Base-by-base conservation (phyloP, 2,888 invertebrate genomes). In the Himalopsyche japonica region DNA sequence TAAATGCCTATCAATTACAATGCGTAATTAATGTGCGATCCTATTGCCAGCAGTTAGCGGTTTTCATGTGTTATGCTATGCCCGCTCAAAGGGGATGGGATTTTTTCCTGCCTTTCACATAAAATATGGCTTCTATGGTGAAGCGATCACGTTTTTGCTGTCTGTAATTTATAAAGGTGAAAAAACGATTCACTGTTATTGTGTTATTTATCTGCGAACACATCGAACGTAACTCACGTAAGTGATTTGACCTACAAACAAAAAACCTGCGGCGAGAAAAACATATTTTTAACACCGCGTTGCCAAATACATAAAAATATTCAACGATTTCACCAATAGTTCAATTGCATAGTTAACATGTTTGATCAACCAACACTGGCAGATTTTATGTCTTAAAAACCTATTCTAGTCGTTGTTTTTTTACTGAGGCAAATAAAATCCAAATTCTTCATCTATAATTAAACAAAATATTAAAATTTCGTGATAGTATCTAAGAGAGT, bases 1-100 rank as follows among this genome's bases (percentile, higher is more conserved):
- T 84, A 82, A 82, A 83, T 84, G 86, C 85, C 86, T 84, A 87
- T 87, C 87, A 87, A 87, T 87, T 86, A 86, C 86, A 79, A 76
- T 83, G 77, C 85, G 85, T 85, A 87, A 87, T 87, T 87, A 86
- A 87, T 84, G 85, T 85, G 81, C 84, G 82, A 32, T 80, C 76
- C 85, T 84, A 85, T 85, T 85, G 85, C 47, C 80, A 85, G 84
- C 86, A 85, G 86, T 86, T 86, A 83, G 85, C 83, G 86, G 86
- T 86, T 86, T 86, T 80, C 84, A 80, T 80, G 77, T 76, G 83
- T 83, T 76, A 77, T 77, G 77, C 37, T 77, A 27, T 70, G 30
- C 70, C 30, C 15, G 70, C 15, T 70, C 27, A 10, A 15, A 27
- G 30, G 70, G 70, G 27, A 12, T 24, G 77, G 37, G 24, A 32